Percentiles rank a stretch among this genome's conserved stretches.
Evolutionary conservation across 2,113 vertebrate genomes (phyloP).

Genomic region (Sylvietta virens): DNA sequence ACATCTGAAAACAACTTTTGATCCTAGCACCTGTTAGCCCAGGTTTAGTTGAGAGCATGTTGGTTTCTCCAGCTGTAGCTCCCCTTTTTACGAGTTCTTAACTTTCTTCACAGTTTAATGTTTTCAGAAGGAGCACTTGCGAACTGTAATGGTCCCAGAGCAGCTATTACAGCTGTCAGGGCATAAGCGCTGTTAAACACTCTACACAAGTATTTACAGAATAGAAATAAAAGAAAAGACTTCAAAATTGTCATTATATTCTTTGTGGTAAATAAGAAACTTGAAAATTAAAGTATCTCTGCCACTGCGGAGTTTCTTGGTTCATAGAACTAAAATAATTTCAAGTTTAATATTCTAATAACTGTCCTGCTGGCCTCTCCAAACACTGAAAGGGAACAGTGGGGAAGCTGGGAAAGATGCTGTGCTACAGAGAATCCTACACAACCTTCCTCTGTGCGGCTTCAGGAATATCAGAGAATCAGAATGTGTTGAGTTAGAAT

Average conservation of each 20-base stretch:
- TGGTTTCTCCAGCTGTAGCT: neutral
- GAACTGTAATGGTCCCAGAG: neutral
- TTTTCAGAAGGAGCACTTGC: neutral
- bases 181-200: neutral
- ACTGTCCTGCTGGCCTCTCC: neutral
- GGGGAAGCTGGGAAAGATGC: neutral
- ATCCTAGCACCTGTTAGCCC: neutral
- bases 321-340: neutral
- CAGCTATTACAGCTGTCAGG: neutral
- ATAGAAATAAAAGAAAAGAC: neutral
- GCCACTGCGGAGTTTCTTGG: fast-evolving
- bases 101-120: neutral
- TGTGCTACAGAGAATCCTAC: neutral
- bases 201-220: neutral
- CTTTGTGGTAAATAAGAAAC: neutral
- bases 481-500: neutral
- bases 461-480: neutral
- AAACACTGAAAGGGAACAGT: neutral
- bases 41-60: neutral
- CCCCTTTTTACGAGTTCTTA: neutral
- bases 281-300: neutral
- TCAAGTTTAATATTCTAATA: neutral
- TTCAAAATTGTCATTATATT: neutral
- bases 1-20: neutral
- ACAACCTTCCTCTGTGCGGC: neutral